Conservation (phyloP, 2,113 vertebrate genomes). For the Chamaetylas fuelleborni region DNA sequence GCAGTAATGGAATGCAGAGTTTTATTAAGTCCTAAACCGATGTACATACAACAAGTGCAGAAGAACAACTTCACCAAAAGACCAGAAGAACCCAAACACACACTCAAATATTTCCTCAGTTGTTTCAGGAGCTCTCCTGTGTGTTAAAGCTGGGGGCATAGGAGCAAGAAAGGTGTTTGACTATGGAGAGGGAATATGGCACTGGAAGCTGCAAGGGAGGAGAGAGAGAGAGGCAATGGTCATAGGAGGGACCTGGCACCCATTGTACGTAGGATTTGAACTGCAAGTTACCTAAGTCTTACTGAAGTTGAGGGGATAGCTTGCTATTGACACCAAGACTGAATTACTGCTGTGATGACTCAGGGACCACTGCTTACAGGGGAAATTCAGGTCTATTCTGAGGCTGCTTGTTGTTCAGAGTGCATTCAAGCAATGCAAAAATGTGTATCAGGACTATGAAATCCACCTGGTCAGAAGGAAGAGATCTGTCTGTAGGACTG, state of each 20-base stretch:
- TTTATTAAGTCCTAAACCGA: neutral
- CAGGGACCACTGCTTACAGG: neutral
- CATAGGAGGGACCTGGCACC: accelerated
- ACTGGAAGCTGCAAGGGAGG: neutral
- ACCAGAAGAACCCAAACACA: neutral
- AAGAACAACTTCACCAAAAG: neutral
- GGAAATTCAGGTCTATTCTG: neutral
- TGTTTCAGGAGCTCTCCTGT: neutral
- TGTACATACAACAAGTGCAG: neutral
- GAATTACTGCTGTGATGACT: neutral
- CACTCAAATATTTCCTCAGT: neutral
- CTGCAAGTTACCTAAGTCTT: neutral
- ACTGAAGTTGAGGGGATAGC: neutral
- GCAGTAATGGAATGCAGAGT: neutral
- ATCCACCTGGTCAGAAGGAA: neutral
- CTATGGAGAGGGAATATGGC: neutral
- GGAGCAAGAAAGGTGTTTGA: neutral
- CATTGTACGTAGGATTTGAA: accelerated
- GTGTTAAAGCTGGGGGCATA: neutral
- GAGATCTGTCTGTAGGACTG: neutral
- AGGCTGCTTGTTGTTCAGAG: neutral
- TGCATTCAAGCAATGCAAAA: neutral
- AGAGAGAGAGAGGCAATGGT: neutral
- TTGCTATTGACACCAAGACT: accelerated
- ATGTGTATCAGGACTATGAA: neutral